Base-by-base conservation (phyloP, 2,797 vertebrate species). In the Malacoraja senta region DNA sequence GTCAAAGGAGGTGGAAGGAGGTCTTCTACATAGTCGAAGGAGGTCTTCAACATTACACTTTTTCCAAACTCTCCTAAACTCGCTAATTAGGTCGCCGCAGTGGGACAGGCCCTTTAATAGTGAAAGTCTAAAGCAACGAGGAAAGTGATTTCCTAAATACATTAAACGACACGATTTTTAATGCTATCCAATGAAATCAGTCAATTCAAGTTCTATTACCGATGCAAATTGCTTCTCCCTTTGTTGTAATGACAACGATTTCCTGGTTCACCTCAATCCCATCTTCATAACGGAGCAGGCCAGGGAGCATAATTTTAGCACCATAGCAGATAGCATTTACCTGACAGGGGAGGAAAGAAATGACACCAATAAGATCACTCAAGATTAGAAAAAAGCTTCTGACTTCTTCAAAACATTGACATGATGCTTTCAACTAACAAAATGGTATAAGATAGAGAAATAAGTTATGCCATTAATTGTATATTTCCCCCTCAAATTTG, bases 261-360 rank as follows among this genome's bases (percentile, higher is more conserved):
- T 99, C 98, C 95, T 99, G 98, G 94, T 98, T 98, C 24, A 99
- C 93, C 94, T 99, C 98, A 0, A 99, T 99, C 77, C 98, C 98
- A 0, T 99, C 99, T 93, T 99, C 98, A 0, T 99, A 99, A 0
- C 98, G 94, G 9, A 99, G 97, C 12, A 99, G 96, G 1, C 99
- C 98, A 0, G 99, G 98, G 13, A 99, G 96, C 98, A 99, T 98
- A 94, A 99, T 99, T 95, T 99, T 99, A 0, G 99, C 99, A 0
- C 99, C 99, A 0, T 99, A 99, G 93, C 99, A 99, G 94, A 99
- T 99, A 0, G 99, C 98, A 44, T 99, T 99, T 44, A 99, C 98
- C 99, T 99, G 94, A 8, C 58, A 79, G 63, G 29, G 17, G 9
- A 68, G n/a, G 26, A 10, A 29, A 58, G 0, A 26, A 21, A 0